Base-by-base conservation (phyloP, 2,888 invertebrate genomes). In the Trachelus tabidus region DNA sequence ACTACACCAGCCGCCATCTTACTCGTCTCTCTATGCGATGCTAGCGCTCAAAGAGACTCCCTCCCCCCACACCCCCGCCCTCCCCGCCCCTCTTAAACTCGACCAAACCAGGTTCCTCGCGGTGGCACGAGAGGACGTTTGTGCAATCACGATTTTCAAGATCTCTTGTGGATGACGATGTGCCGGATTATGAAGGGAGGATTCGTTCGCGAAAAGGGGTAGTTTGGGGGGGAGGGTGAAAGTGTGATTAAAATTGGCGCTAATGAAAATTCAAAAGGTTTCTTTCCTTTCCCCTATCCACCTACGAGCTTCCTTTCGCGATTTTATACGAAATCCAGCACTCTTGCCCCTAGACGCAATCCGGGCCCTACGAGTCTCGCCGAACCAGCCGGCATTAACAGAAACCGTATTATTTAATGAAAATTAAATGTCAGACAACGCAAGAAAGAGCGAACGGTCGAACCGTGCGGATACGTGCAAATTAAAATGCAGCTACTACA, bases 1-100 rank as follows among this genome's bases (percentile, higher is more conserved):
- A 56, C 23, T 15, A 9, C 9, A 23, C 40, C 23, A 9, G 40
- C 23, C 40, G 40, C 40, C 40, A 56, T 56, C 40, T 56, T 23
- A 9, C 40, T 56, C 23, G 6, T 73, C n/a, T 34, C 34, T 35
- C 34, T 12, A n/a, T 15, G 34, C 73, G 73, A 12, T 34, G 4
- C 4, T 15, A 15, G 34, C 34, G 76, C 74, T 75, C 56, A 80
- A 80, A 78, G 75, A 80, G 33, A 33, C 69, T 1, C 23, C 15
- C 34, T 9, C 1, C 34, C 11, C 34, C 33, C 33, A 33, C 33
- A 31, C 31, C 31, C 31, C 1, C 35, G n/a, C 0, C 56, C 31
- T 2, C 11, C 1, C 12, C 12, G 0, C 40, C 23, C 40, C 4
- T 4, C 15, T 40, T 15, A 23, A 9, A 56, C 40, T 23, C 23